Evolutionary conservation across 2,888 invertebrate genomes (phyloP).

Genomic region (Ophion slaviceki): DNA sequence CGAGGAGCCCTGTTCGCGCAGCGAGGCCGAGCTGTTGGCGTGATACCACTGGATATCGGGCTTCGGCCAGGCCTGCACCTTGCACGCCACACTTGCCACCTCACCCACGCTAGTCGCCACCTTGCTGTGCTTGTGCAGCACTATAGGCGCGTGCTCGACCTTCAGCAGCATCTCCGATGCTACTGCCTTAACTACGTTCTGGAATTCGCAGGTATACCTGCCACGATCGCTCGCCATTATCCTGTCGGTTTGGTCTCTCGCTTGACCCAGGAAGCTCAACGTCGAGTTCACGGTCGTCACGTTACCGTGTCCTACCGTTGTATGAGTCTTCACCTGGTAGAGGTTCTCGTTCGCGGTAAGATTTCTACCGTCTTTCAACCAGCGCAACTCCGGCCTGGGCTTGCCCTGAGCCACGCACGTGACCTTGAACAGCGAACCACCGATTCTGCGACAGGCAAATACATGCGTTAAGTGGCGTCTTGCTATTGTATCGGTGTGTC

Average conservation of each 20-base stretch:
- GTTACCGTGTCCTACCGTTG: constrained; percentile 90
- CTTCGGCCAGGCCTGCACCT: constrained; percentile 95
- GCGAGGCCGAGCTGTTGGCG: constrained; percentile 89
- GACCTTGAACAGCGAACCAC: constrained; percentile 91
- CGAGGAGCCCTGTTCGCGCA: constrained; percentile 87
- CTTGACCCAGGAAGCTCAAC: constrained; percentile 91
- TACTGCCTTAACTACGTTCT: constrained; percentile 94
- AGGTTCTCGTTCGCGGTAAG: constrained; percentile 90
- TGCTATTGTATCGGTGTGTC: background rate
- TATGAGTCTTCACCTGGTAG: constrained; percentile 92
- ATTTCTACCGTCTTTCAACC: constrained; percentile 94
- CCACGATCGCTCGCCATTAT: constrained; percentile 94
- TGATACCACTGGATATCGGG: constrained; percentile 97
- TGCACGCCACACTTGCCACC: constrained; percentile 93
- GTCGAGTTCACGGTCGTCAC: constrained; percentile 93
- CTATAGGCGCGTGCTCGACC: constrained; percentile 96
- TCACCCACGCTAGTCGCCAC: constrained; percentile 94
- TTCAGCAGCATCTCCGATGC: constrained; percentile 95
- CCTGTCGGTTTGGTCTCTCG: constrained; percentile 90
- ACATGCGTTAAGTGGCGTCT: background rate
- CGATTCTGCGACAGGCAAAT: constrained; percentile 85
- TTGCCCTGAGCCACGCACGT: constrained; percentile 95
- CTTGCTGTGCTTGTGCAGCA: constrained; percentile 93
- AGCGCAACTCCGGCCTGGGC: constrained; percentile 92
- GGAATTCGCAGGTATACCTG: constrained; percentile 93